Conservation (phyloP, 2,888 invertebrate genomes). For the Caenorhabditis sp. region DNA sequence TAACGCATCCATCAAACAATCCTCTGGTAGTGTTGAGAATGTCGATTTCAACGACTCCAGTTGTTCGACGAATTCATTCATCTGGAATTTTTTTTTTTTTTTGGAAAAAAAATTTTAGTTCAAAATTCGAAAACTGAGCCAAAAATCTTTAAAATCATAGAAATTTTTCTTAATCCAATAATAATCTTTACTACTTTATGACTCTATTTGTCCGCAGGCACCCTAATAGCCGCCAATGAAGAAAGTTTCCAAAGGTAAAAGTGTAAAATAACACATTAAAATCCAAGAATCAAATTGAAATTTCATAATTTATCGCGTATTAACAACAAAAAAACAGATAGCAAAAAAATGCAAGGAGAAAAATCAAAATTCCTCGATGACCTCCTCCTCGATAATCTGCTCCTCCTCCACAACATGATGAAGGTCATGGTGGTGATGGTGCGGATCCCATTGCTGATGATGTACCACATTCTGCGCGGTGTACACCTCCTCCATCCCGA, state of each 20-base stretch:
- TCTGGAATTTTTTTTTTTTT: conserved; percentile 1
- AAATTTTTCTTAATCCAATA: background rate
- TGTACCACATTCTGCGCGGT: conserved; percentile 4
- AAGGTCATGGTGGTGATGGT: background rate
- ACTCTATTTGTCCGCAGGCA: too few relatives aligned
- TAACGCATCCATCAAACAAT: conserved; percentile 17
- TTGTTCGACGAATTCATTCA: conserved; percentile 39
- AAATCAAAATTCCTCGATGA: conserved; percentile 31
- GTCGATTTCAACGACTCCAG: conserved; percentile 24
- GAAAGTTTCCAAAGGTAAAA: background rate
- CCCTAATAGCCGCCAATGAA: too few relatives aligned
- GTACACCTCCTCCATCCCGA: conserved; percentile 39
- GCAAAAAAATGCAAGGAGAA: background rate
- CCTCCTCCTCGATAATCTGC: conserved; percentile 49
- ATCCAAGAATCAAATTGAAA: background rate
- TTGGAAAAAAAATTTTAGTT: background rate
- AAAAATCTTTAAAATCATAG: background rate
- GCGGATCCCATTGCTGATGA: conserved; percentile 19
- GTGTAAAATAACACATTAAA: background rate
- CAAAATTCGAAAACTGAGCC: conserved; percentile 1
- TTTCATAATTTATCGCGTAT: background rate
- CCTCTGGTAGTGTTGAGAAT: conserved; percentile 20
- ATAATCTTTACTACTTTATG: too few relatives aligned
- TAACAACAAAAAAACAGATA: background rate
- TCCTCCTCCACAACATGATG: conserved; percentile 26